These are phyloP conservation scores for Triplophysa tibetana DNA, from an alignment of 2,113 vertebrate species.

Conservation along the genomic window DNA sequence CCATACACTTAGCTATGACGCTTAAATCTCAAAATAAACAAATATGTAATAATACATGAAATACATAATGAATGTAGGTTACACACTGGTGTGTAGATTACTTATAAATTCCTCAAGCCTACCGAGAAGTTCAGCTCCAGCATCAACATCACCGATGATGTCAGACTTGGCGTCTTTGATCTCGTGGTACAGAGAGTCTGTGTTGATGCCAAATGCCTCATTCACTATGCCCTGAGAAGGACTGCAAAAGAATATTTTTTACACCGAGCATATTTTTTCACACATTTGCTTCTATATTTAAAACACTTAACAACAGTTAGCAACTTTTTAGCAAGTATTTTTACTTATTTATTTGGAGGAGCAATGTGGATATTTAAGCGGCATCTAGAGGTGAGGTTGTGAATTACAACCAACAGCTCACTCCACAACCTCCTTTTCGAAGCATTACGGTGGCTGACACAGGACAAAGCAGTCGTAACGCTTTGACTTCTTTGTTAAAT, in stretches of 20 bases:
- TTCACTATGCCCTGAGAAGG: constrained; percentile 98
- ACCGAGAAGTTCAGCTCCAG: constrained; percentile 96
- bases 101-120: constrained; percentile 51
- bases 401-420: too few species aligned
- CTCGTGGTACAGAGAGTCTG: constrained; percentile 95
- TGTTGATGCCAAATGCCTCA: constrained; percentile 98
- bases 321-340: background rate
- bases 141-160: constrained; percentile 96
- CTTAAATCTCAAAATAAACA: background rate
- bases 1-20: background rate
- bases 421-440: too few species aligned
- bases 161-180: constrained; percentile 94
- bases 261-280: background rate
- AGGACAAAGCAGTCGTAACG: too few species aligned
- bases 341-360: background rate
- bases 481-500: too few species aligned
- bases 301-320: background rate
- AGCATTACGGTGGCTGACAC: too few species aligned
- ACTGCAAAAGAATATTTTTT: constrained; percentile 66
- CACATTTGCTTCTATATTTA: background rate
- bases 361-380: too few species aligned
- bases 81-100: background rate
- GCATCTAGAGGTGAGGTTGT: too few species aligned
- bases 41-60: background rate
- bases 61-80: constrained; percentile 21